phyloP scores from a whole-genome alignment of 92 coral and sea anemone species.

The Parazoanthus darwini region DNA sequence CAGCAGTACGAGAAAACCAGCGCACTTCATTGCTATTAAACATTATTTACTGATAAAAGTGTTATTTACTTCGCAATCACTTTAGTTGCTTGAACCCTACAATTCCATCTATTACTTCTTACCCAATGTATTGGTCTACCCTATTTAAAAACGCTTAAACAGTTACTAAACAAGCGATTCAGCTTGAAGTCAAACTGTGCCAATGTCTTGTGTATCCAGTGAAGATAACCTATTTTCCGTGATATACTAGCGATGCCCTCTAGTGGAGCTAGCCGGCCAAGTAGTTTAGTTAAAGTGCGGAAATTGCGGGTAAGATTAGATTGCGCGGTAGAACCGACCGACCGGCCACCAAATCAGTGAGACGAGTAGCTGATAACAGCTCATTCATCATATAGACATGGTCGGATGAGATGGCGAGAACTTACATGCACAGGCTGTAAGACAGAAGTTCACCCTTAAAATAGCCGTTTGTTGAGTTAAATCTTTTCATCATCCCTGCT shows the following conservation, averaged over 20 bases:
- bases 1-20: neutral
- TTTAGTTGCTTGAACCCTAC: neutral
- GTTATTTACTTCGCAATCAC: neutral
- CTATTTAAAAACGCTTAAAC: neutral
- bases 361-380: conserved; percentile 13
- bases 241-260: neutral
- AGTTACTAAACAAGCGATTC: neutral
- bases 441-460: neutral
- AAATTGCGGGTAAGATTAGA: conserved; percentile 5
- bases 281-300: neutral
- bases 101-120: neutral
- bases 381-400: neutral
- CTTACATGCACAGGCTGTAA: neutral
- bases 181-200: neutral
- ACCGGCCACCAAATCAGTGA: neutral
- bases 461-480: neutral
- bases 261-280: neutral
- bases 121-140: neutral
- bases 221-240: neutral
- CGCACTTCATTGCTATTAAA: neutral
- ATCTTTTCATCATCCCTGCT: neutral
- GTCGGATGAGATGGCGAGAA: neutral
- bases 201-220: too few species aligned
- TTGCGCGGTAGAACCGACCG: neutral
- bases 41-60: neutral